Evolutionary conservation across 2,797 vertebrate genomes (phyloP).

Genomic region (Catharus ustulatus): DNA sequence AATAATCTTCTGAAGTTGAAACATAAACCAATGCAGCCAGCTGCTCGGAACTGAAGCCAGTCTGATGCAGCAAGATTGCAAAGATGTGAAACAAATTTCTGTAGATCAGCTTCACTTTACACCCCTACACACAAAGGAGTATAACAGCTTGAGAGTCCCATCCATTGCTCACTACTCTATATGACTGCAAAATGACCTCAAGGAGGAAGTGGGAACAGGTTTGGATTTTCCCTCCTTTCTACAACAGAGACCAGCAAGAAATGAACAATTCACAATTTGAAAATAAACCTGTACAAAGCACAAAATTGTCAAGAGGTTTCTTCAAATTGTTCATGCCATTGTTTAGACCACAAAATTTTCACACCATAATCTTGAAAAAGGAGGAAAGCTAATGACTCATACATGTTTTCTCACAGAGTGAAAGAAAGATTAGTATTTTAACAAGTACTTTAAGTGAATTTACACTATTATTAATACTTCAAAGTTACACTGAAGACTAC

Average conservation of each 20-base stretch:
- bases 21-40: not conserved
- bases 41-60: not conserved
- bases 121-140: not conserved
- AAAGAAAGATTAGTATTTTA: not conserved
- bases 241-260: not conserved
- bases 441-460: not conserved
- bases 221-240: not conserved
- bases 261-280: not conserved
- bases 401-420: not conserved
- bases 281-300: not conserved
- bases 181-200: not conserved
- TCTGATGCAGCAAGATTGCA: not conserved
- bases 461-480: not conserved
- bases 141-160: not conserved
- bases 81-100: not conserved
- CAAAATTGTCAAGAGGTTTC: not conserved
- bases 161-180: not conserved
- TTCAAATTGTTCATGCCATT: not conserved
- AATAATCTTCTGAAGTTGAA: not conserved
- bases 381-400: not conserved
- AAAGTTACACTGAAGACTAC: not conserved
- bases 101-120: not conserved
- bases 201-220: not conserved
- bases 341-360: not conserved
- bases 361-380: not conserved